Base-by-base conservation (phyloP, 2,888 invertebrate genomes). In the Dryadula phaetusa region DNA sequence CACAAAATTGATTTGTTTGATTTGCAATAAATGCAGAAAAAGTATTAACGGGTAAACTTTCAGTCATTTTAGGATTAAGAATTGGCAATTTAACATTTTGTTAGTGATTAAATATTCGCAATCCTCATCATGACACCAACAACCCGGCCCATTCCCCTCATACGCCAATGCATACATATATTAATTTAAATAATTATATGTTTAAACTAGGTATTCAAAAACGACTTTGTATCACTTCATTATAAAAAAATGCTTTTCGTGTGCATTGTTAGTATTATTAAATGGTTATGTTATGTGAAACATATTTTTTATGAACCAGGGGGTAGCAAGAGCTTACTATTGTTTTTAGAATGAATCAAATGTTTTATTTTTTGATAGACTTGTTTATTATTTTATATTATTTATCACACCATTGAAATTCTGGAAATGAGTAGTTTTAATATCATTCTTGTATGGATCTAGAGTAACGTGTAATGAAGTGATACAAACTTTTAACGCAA, bases 151-250 rank as follows among this genome's bases (percentile, higher is more conserved):
- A 28, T 16, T 16, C 28, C 49, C 52, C 28, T 16, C 28, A 52
- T 52, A 52, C 52, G 52, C 52, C 52, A 52, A 52, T 52, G 52
- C 28, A 28, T 52, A 16, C 10, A 52, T 28, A 52, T 32, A 8
- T 28, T 52, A 16, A 32, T 52, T 52, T 52, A 28, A 32, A 28
- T 52, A 52, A 8, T 8, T 28, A 16, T 52, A 52, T 52, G 7
- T 44, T 5, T 42, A 16, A 18, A 5, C 25, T 10, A 32, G 6
- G 10, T 16, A 52, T 52, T 28, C 52, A 4, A n/a, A 25, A 28
- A 52, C n/a, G 20, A 16, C 28, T 52, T 8, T 28, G 16, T 52
- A 52, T 10, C 52, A 52, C 52, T 32, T 52, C 52, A 52, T 52
- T 32, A 8, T 8, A 32, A 32, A 7, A 47, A 6, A n/a, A n/a